These are phyloP conservation scores for Acrobasis suavella DNA, from an alignment of 2,888 invertebrate species.

Conservation along the genomic window DNA sequence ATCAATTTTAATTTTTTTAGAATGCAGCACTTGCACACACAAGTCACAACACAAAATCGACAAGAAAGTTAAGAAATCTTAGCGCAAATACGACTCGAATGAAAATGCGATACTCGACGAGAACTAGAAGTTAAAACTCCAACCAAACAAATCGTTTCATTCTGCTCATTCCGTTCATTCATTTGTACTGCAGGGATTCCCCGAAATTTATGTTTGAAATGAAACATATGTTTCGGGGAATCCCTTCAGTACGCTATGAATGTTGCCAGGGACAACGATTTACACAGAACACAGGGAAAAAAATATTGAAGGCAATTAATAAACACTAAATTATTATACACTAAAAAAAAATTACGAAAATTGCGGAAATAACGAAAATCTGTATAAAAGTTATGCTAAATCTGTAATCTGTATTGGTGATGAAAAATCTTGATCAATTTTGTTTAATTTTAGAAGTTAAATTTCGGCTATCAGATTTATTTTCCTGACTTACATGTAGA, in stretches of 20 bases:
- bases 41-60: conserved; percentile 4
- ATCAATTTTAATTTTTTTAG: conserved; percentile 12
- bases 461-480: no score
- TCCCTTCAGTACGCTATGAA: conserved; percentile 1
- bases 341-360: not conserved
- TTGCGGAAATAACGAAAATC: not conserved
- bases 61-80: conserved; percentile 9
- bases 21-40: conserved; percentile 10
- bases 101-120: not conserved
- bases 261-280: conserved; percentile 1
- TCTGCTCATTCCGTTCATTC: not conserved
- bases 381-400: not conserved
- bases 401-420: no score
- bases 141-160: conserved; percentile 1
- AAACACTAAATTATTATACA: no score
- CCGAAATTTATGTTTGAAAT: conserved; percentile 1
- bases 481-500: no score
- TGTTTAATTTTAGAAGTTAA: no score
- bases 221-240: not conserved
- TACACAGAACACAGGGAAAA: not conserved
- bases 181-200: not conserved
- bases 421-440: no score
- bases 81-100: conserved; percentile 11
- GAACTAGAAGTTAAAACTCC: not conserved
- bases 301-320: not conserved